Base-by-base conservation (phyloP, 2,797 vertebrate species). In the Selene dorsalis region DNA sequence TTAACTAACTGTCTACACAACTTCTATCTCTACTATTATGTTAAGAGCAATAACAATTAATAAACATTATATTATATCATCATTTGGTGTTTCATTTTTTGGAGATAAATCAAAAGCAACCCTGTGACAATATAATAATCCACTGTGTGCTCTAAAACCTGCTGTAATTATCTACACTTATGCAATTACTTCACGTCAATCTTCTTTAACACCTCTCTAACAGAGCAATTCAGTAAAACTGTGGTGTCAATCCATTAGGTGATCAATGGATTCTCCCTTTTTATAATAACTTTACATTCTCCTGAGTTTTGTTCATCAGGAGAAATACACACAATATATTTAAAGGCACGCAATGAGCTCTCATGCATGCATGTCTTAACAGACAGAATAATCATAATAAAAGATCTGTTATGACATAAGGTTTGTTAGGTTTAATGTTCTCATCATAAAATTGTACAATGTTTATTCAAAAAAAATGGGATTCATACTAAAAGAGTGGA, bases 11-110 rank as follows among this genome's bases (percentile, higher is more conserved):
- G 12, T 74, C 7, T 57, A 9, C 9, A 55, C 10, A 22, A 62
- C 1, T 22, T 18, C 43, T 50, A 22, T 32, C 35, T 18, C 24
- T 57, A 28, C 16, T 28, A 28, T 13, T 16, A 26, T 7, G 16
- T 9, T 26, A 38, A 39, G 11, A 58, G 38, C 0, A 41, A 24
- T 16, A 24, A 22, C 26, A 14, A 14, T 8, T 10, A 60, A 2
- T 60, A 35, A 1, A 41, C 39, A 41, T 30, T 14, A 22, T 6
- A 66, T 56, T 47, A 1, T 28, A 6, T 12, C 14, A 61, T 53
- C 13, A 48, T 5, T 28, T 16, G 22, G 38, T 1, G 67, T 35
- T 77, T 53, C 32, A n/a, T 69, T 1, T 61, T 53, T 77, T 52
- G 50, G 24, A 62, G 18, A 62, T 50, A 56, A 16, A 28, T 17